Evolutionary conservation across 2,113 vertebrate species (phyloP).

Genomic region (Galeopterus variegatus): DNA sequence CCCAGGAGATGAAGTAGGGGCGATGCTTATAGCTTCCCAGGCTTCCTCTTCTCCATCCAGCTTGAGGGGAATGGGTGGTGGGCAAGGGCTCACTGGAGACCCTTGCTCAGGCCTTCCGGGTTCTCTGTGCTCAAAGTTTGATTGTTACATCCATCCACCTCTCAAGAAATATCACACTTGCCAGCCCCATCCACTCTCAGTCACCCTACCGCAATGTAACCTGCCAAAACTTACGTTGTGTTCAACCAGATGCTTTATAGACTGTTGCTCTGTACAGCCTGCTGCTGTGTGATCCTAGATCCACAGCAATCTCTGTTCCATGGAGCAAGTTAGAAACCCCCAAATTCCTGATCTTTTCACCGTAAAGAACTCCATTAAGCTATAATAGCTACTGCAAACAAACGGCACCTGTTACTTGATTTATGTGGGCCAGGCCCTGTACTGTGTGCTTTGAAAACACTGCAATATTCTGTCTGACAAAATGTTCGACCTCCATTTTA

Average conservation of each 20-base stretch:
- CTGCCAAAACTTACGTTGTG: not conserved
- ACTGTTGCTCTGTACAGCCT: not conserved
- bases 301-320: not conserved
- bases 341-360: not conserved
- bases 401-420: not conserved
- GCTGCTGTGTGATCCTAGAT: not conserved
- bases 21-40: rapidly evolving
- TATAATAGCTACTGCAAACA: not conserved
- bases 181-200: no score
- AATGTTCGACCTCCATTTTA: not conserved
- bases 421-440: no score
- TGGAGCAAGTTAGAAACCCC: not conserved
- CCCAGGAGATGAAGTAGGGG: no score
- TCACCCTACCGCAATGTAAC: rapidly evolving
- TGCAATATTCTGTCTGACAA: not conserved
- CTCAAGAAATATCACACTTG: not conserved
- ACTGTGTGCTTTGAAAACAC: not conserved
- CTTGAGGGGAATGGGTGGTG: not conserved
- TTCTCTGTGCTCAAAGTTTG: not conserved
- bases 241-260: not conserved
- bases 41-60: not conserved
- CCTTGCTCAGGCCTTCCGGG: not conserved
- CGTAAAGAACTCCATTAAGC: not conserved
- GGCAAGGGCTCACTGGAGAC: not conserved
- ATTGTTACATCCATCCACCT: not conserved